These are phyloP conservation scores for Echeneis naucrates DNA, from an alignment of 2,797 vertebrate species.

Conservation along the genomic window DNA sequence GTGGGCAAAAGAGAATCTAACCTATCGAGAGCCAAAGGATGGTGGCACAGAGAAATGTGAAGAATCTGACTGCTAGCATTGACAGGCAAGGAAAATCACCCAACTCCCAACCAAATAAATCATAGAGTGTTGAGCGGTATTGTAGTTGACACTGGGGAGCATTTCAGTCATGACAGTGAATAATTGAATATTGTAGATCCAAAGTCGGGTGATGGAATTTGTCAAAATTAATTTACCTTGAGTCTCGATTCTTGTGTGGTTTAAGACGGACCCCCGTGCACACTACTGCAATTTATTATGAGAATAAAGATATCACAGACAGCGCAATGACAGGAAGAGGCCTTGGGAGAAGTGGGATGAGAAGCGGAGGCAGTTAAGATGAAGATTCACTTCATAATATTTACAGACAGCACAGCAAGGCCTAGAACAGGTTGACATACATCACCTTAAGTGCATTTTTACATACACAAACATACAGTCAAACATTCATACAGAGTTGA, in stretches of 20 bases:
- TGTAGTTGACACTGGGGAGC: slow-evolving; percentile 42
- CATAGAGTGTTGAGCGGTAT: slow-evolving; percentile 37
- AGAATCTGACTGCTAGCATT: slow-evolving; percentile 46
- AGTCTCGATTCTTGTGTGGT: slow-evolving; percentile 20
- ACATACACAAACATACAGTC: neutral
- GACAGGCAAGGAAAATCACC: slow-evolving; percentile 62
- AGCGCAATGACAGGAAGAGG: slow-evolving; percentile 33
- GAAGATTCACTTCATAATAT: slow-evolving; percentile 4
- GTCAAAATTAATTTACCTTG: slow-evolving; percentile 46
- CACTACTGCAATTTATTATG: slow-evolving; percentile 12
- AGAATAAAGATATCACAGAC: slow-evolving; percentile 41
- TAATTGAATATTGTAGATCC: slow-evolving; percentile 23
- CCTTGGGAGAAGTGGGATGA: slow-evolving; percentile 5
- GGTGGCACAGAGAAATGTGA: slow-evolving; percentile 50
- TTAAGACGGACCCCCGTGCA: slow-evolving; percentile 6
- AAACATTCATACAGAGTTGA: neutral
- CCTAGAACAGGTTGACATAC: slow-evolving; percentile 4
- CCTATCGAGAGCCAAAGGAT: slow-evolving; percentile 47
- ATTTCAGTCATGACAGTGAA: slow-evolving; percentile 30
- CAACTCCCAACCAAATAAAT: slow-evolving; percentile 37
- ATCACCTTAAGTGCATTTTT: slow-evolving; percentile 8
- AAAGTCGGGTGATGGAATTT: slow-evolving; percentile 28
- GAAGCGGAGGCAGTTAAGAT: neutral
- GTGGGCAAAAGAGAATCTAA: slow-evolving; percentile 59
- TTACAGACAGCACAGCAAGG: neutral